These are phyloP conservation scores for Drosophila kanekoi DNA, from an alignment of 2,888 invertebrate species.

Conservation along the genomic window DNA sequence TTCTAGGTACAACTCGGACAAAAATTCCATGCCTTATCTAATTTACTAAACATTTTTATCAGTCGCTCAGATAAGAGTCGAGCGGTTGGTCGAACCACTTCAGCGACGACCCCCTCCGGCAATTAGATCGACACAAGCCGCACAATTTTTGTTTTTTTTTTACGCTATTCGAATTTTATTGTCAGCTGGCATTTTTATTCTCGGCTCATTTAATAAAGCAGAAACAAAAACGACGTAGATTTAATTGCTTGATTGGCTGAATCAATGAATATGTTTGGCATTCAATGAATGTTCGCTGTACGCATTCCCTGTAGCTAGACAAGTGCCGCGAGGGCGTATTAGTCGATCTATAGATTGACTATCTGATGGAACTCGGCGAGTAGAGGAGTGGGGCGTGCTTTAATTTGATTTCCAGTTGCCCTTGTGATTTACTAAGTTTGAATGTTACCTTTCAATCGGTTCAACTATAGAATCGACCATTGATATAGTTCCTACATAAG, in stretches of 20 bases:
- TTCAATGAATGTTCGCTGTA: conserved; percentile 28
- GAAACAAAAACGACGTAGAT: conserved; percentile 20
- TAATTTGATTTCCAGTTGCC: too few species aligned
- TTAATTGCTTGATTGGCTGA: conserved; percentile 39
- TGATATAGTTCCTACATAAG: too few species aligned
- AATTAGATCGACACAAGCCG: conserved; percentile 13
- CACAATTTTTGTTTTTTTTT: conserved; percentile 22
- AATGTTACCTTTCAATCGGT: too few species aligned
- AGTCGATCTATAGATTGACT: too few species aligned
- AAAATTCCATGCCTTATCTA: conserved; percentile 24
- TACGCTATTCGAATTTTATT: conserved; percentile 54
- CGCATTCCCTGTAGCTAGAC: conserved; percentile 27
- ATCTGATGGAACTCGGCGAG: too few species aligned
- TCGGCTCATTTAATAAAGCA: conserved; percentile 62
- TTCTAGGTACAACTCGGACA: background rate
- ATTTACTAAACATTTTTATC: conserved; percentile 17
- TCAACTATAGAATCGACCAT: too few species aligned
- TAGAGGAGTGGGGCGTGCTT: too few species aligned
- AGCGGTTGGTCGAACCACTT: conserved; percentile 16
- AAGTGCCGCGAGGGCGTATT: too few species aligned
- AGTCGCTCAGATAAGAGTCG: conserved; percentile 22
- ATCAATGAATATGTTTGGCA: conserved; percentile 29
- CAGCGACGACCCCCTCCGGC: background rate
- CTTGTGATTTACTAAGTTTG: too few species aligned
- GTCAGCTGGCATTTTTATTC: conserved; percentile 23